Evolutionary conservation across 2,888 invertebrate genomes (phyloP), one percentile per base, ranked within the genome.

Genomic region (Aradus depressus): DNA sequence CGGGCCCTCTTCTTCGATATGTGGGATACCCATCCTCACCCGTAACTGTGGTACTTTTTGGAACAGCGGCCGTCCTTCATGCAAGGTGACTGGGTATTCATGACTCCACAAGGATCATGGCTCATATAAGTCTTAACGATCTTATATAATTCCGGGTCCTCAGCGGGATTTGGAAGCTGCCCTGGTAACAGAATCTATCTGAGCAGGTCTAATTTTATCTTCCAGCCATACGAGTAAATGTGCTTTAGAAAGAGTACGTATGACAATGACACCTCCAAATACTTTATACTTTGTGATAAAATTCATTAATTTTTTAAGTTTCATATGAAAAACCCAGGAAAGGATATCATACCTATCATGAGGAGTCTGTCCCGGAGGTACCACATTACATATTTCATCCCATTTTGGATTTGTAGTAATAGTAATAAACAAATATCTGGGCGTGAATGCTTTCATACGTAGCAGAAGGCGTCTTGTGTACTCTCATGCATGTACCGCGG

Each of bases 271-370:
- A 10, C 28, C 28, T 8, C 28, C 28, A 28, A 28, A 28, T 10
- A 28, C 54, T 12, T 56, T 5, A 25, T 35, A 41, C 52, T 62
- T 61, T 2, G 14, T 54, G 6, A 62, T 48, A 4, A 62, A 51
- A 35, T 58, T 35, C 39, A 62, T 56, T 8, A 61, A 43, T 8
- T 39, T 38, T 35, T 58, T 58, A 12, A 61, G 18, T 55, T 64
- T 64, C 10, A 59, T 16, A 18, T 58, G 14, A 53, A 64, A 65
- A 8, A 65, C 60, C 32, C 61, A 26, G 2, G 59, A 51, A 5
- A 61, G 51, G 5, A 65, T 26, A 28, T 10, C 28, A 10, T 28
- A 10, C 12, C 28, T 28, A 28, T 28, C n/a, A n/a, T n/a, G n/a
- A n/a, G n/a, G n/a, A n/a, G n/a, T n/a, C n/a, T n/a, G n/a, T 4